These are phyloP conservation scores for Chaetodon trifascialis DNA, from an alignment of 2,113 vertebrate species.

Conservation along the genomic window DNA sequence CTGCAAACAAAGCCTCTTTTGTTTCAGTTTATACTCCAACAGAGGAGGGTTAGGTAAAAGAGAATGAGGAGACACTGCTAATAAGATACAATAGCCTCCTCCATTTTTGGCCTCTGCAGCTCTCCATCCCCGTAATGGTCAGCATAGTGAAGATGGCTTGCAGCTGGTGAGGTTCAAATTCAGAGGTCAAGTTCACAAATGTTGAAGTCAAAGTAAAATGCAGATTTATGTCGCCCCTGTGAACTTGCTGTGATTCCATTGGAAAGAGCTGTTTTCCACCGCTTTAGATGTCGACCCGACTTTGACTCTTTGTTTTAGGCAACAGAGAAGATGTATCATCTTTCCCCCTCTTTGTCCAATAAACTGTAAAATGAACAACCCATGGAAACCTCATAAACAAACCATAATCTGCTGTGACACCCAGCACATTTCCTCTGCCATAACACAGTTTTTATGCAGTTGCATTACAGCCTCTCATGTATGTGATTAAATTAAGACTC, in stretches of 20 bases:
- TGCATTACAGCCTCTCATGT: slow-evolving; percentile 51
- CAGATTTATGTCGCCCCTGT: not conserved
- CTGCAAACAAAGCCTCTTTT: not conserved
- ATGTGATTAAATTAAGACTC: slow-evolving; percentile 60
- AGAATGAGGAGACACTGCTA: not conserved
- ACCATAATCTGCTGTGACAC: slow-evolving; percentile 34
- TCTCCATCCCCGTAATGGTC: not conserved
- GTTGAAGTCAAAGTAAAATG: not conserved
- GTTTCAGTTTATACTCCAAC: not conserved
- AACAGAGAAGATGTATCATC: not conserved
- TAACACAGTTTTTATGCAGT: slow-evolving; percentile 11
- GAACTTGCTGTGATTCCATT: not conserved
- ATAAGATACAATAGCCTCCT: not conserved
- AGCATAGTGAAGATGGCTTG: not conserved
- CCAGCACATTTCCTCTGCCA: slow-evolving; percentile 26
- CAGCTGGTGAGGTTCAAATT: not conserved
- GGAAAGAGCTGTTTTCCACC: not conserved
- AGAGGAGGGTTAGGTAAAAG: not conserved
- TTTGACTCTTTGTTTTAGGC: slow-evolving; percentile 16
- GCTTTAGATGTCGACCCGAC: not conserved
- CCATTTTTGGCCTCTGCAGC: slow-evolving; percentile 1
- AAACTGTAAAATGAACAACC: slow-evolving; percentile 12
- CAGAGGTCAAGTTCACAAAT: not conserved
- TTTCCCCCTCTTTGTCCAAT: not conserved
- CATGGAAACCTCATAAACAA: slow-evolving; percentile 33